Evolutionary conservation across 2,113 vertebrate species (phyloP).

Genomic region (Podocnemis expansa): DNA sequence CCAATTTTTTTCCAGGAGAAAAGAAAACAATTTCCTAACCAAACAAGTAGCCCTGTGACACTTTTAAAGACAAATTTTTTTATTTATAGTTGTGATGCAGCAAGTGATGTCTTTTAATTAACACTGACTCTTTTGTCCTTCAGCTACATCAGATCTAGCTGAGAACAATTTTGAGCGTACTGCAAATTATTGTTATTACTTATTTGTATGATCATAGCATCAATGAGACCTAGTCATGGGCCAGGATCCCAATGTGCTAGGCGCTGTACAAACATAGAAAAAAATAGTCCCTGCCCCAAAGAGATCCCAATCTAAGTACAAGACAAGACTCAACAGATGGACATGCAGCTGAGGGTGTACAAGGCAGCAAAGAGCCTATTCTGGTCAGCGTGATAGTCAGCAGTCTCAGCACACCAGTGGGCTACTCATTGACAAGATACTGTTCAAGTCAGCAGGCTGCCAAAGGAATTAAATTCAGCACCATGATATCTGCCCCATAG

Average conservation of each 20-base stretch:
- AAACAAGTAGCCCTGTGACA: too few species aligned
- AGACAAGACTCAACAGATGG: background rate
- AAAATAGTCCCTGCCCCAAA: background rate
- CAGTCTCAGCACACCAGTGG: background rate
- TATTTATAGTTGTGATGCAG: background rate
- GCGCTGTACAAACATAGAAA: background rate
- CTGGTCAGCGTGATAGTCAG: background rate
- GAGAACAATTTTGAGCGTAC: background rate
- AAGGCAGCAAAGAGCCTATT: background rate
- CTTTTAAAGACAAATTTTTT: too few species aligned
- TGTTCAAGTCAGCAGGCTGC: background rate
- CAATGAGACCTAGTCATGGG: background rate
- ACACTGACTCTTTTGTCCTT: constrained; percentile 15
- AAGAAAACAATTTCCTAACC: background rate
- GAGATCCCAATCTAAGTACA: background rate
- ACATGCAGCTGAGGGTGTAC: background rate
- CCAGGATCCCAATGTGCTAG: background rate
- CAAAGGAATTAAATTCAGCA: background rate
- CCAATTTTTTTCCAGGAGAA: background rate
- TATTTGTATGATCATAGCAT: background rate
- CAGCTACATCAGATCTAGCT: background rate
- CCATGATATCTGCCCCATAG: background rate
- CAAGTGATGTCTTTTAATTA: background rate
- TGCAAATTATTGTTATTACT: background rate
- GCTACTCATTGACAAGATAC: background rate